Base-by-base conservation (phyloP, 2,113 vertebrate genomes). In the Pyxicephalus adspersus region DNA sequence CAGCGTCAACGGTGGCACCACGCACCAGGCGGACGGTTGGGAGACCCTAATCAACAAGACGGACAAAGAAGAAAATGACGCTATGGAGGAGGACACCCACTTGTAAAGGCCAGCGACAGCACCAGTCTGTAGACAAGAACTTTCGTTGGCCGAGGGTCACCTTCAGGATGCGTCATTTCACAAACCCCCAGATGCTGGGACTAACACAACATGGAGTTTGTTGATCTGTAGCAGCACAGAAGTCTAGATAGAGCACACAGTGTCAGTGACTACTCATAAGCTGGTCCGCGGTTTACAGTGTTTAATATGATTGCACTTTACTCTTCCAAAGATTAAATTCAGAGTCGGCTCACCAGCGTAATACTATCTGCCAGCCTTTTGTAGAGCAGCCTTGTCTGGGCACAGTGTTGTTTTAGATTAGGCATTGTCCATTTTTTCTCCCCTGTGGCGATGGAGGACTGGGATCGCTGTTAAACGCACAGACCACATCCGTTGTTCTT, bases 61-160 rank as follows among this genome's bases (percentile, higher is more conserved):
- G 63, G 93, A 91, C 17, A 94, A 93, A 54, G 95, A 97, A 71
- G 96, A 96, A 20, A 93, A 94, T 45, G 97, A 98, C 84, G 90
- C 89, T 81, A 92, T 94, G 85, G 97, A 98, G 89, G 96, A 99
- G 88, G 98, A 99, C 84, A 99, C 98, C 0, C 98, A 99, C 86
- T 97, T 99, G 89, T 99, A 95, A 92, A 26, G 58, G 31, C 9
- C 18, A 29, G 17, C 15, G 9, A 4, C 51, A 20, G 28, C 15
- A 6, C 38, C 38, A 13, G 38, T 45, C 38, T 45, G 38, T 45
- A 15, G 22, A 1, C 23, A 2, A n/a, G 52, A 65, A 29, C 45
- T 66, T 76, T 64, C 5, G 2, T 73, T 22, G 31, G 38, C 57
- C 63, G 45, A 38, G 34, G 28, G 76, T 51, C 76, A 78, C 51